phyloP scores from a whole-genome alignment of 2,113 vertebrate genomes.

The Peromyscus californicus region DNA sequence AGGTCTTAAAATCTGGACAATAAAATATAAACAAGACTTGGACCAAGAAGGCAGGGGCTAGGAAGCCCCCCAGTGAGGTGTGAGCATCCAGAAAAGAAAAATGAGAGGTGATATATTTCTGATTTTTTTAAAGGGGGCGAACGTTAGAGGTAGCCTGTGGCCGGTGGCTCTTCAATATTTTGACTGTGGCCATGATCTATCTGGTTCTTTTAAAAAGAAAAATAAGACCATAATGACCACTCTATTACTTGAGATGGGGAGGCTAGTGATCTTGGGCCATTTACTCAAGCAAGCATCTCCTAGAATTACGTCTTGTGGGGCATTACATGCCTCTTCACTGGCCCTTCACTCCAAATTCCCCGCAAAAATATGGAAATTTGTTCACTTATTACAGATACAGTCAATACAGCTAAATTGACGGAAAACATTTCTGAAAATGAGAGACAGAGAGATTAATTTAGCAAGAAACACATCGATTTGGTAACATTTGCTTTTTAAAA shows the following conservation, averaged over 20 bases:
- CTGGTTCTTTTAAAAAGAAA: neutral
- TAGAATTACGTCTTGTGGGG: neutral
- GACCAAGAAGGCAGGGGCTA: slow-evolving; percentile 77
- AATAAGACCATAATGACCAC: neutral
- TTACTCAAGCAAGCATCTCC: slow-evolving; percentile 29
- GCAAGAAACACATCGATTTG: slow-evolving; percentile 38
- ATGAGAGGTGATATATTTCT: neutral
- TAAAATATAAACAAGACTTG: slow-evolving; percentile 88
- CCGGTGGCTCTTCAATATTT: slow-evolving; percentile 52
- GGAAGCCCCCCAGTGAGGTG: slow-evolving; percentile 34
- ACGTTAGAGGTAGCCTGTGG: slow-evolving; percentile 7
- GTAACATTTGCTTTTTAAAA: neutral
- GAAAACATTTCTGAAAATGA: slow-evolving; percentile 54
- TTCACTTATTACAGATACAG: slow-evolving; percentile 43
- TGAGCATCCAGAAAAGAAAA: slow-evolving; percentile 67
- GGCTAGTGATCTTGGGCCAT: slow-evolving; percentile 24
- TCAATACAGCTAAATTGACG: neutral
- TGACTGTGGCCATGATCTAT: neutral
- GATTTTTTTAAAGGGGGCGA: slow-evolving; percentile 23
- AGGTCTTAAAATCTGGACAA: slow-evolving; percentile 89
- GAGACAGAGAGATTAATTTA: slow-evolving; percentile 38
- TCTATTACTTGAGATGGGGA: neutral
- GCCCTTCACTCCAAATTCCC: neutral
- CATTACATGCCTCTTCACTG: neutral
- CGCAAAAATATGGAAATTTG: slow-evolving; percentile 52